These are phyloP conservation scores for Penaeus vannamei DNA, from an alignment of 1,140 invertebrate species.

Conservation along the genomic window DNA sequence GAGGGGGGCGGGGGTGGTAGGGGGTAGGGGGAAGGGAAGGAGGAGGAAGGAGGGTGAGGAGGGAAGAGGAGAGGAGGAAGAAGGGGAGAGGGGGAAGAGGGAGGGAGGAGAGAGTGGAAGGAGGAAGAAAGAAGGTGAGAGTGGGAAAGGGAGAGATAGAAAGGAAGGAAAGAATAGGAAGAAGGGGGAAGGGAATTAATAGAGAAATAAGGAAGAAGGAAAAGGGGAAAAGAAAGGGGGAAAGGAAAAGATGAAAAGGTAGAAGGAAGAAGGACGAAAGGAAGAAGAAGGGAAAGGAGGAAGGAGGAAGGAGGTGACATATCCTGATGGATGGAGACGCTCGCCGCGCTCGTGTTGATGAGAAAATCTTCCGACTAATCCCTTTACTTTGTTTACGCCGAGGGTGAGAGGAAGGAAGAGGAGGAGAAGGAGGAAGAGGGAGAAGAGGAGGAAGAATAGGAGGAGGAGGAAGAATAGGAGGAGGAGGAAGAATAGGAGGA, in stretches of 20 bases:
- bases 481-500: too few relatives aligned
- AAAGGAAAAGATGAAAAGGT: too few relatives aligned
- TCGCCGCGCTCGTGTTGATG: too few relatives aligned
- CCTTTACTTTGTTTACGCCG: slow-evolving; percentile 1
- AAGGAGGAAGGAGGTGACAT: background rate
- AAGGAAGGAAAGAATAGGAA: background rate
- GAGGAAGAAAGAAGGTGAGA: background rate
- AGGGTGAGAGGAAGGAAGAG: slow-evolving; percentile 27
- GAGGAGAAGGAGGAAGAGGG: background rate
- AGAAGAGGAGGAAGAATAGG: background rate
- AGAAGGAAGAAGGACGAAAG: background rate
- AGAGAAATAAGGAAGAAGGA: background rate
- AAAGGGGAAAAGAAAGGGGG: background rate
- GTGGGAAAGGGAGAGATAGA: background rate
- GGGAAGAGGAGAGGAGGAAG: background rate
- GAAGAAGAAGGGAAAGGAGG: background rate
- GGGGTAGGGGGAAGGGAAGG: background rate
- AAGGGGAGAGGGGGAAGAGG: too few relatives aligned
- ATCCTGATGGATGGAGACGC: background rate
- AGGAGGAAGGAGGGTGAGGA: background rate
- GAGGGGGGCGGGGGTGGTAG: background rate
- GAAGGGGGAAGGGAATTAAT: too few relatives aligned
- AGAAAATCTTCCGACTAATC: too few relatives aligned
- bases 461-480: too few relatives aligned
- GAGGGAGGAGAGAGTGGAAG: background rate